A percentile compares a stretch with the other conserved stretches of the same genome.
Evolutionary conservation across 2,888 invertebrate species (phyloP).

Genomic region (Agrotis exclamationis): DNA sequence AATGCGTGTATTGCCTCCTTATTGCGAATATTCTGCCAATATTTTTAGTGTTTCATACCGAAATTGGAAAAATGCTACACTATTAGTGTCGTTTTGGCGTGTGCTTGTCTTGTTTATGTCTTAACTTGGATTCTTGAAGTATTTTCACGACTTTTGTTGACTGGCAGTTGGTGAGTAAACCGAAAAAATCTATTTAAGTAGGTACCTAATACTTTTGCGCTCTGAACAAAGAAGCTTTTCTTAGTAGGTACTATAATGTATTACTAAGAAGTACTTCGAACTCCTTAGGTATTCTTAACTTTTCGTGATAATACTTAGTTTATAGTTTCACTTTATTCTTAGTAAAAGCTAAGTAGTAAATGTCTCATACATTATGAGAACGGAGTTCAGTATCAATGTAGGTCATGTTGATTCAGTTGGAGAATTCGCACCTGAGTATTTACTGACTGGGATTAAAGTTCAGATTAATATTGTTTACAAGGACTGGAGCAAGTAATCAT

Average conservation of each 20-base stretch:
- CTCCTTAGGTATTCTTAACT: not conserved
- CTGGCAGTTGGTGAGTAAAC: not conserved
- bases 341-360: conserved; percentile 9
- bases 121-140: conserved; percentile 6
- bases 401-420: conserved; percentile 45
- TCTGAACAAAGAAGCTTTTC: conserved; percentile 12
- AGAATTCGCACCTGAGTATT: conserved; percentile 18
- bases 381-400: conserved; percentile 13
- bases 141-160: conserved; percentile 22
- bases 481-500: not conserved
- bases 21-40: conserved; percentile 57
- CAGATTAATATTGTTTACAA: conserved; percentile 11
- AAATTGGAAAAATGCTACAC: conserved; percentile 53
- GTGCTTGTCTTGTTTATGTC: conserved; percentile 5
- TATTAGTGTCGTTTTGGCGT: conserved; percentile 37
- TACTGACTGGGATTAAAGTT: conserved; percentile 31
- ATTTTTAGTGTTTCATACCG: conserved; percentile 50
- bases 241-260: not conserved
- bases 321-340: conserved; percentile 5
- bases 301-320: not conserved
- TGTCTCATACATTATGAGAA: conserved; percentile 6
- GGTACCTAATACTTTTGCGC: not conserved
- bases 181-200: not conserved
- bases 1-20: conserved; percentile 60
- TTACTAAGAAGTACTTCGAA: not conserved